Base-by-base conservation (phyloP, 2,888 invertebrate genomes). In the Tuberolachnus salignus region DNA sequence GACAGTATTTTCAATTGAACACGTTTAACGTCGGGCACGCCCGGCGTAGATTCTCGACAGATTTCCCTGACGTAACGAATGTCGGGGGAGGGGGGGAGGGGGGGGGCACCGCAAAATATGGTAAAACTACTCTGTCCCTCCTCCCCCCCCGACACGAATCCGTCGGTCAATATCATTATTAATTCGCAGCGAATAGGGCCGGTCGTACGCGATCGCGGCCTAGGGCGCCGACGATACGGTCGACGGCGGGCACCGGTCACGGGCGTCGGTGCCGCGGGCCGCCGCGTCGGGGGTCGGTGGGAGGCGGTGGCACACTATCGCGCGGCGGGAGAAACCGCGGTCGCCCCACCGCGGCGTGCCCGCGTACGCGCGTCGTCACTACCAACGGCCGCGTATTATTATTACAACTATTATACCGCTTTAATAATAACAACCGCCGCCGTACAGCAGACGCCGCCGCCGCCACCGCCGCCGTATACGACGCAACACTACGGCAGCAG, bases 321-420 rank as follows among this genome's bases (percentile, higher is more conserved):
- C 13, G 61, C 63, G 44, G 42, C 63, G 63, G 64, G 44, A 64
- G 19, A 14, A 21, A 44, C 10, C 64, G 64, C 21, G 13, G 64
- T 9, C 21, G 49, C 42, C 13, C 59, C 59, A 23, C 59, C 23
- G 23, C 26, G 64, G 11, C 44, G 44, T 42, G 42, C 6, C 42
- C 61, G 61, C 26, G 26, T 26, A 59, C 59, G 59, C 26, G 59
- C 59, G 59, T 59, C 59, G 34, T 6, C n/a, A n/a, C 3, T 34
- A 34, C 34, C 34, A 3, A 6, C 34, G 26, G 23, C n/a, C n/a
- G n/a, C n/a, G n/a, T n/a, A 59, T 16, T 23, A 59, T 16, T 23
- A 59, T 26, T 26, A 59, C 59, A 26, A 26, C 23, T 16, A 59
- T 59, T 26, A 59, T 57, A 59, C 23, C 26, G 26, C 26, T n/a